Evolutionary conservation across 2,113 vertebrate genomes (phyloP).

Genomic region (Condylura cristata): DNA sequence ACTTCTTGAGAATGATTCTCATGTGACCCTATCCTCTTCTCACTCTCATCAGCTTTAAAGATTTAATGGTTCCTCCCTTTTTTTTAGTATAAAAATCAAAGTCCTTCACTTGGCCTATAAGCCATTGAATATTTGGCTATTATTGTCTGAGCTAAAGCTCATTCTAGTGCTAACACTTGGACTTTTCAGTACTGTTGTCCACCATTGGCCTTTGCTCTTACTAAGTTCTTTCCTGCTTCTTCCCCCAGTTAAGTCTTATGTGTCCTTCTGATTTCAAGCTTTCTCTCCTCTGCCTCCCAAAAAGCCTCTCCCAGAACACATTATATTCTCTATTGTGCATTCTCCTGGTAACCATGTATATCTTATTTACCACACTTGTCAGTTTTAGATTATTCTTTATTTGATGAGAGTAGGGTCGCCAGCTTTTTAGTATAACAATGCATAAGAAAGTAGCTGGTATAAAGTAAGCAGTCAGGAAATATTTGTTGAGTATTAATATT

Average conservation of each 20-base stretch:
- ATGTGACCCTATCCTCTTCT: neutral
- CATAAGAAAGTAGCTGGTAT: slow-evolving; percentile 34
- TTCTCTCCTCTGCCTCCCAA: neutral
- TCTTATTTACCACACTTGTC: neutral
- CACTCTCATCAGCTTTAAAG: neutral
- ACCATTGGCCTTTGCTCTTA: slow-evolving; percentile 12
- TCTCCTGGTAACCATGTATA: neutral
- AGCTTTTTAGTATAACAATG: slow-evolving; percentile 41
- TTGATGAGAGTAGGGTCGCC: slow-evolving; percentile 7
- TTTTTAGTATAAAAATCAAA: slow-evolving; percentile 41
- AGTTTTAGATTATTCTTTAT: slow-evolving; percentile 34
- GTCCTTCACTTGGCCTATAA: neutral
- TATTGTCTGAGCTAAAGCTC: neutral
- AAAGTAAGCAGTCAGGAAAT: slow-evolving; percentile 36
- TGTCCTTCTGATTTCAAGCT: slow-evolving; percentile 10
- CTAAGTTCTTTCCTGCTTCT: neutral
- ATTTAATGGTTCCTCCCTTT: slow-evolving; percentile 39
- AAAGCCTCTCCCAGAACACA: neutral
- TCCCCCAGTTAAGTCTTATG: slow-evolving; percentile 23
- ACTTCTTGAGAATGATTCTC: slow-evolving; percentile 41
- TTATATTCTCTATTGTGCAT: neutral
- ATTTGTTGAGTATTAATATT: slow-evolving; percentile 55
- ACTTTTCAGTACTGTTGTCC: neutral
- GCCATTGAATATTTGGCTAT: slow-evolving; percentile 36
- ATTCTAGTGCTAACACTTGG: neutral